These are phyloP conservation scores for Drosophila nannoptera DNA, from an alignment of 1,140 invertebrate genomes.

Conservation along the genomic window DNA sequence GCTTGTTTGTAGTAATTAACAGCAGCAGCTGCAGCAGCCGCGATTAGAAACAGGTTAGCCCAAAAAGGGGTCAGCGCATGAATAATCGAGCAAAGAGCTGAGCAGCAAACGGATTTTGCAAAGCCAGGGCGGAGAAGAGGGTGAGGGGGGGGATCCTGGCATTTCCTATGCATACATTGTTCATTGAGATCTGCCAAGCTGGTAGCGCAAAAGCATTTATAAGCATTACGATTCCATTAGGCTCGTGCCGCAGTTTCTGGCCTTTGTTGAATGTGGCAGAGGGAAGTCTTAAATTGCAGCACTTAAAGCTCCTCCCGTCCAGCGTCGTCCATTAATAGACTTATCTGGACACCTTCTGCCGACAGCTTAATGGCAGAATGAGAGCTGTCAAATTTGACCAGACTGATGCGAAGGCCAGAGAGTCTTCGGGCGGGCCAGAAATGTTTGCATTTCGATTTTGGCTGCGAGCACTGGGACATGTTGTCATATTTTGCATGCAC, in stretches of 20 bases:
- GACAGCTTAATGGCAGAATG: constrained; percentile 9
- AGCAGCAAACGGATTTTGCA: not conserved
- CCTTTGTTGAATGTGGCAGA: not conserved
- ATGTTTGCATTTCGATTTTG: constrained; percentile 29
- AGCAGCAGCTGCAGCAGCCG: constrained; percentile 44
- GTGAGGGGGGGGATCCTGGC: no score
- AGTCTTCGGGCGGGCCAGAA: constrained; percentile 1
- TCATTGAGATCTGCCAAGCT: no score
- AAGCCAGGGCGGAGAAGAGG: no score
- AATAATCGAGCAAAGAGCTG: constrained; percentile 10
- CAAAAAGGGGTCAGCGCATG: constrained; percentile 24
- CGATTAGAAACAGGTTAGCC: constrained; percentile 65
- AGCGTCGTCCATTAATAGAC: constrained; percentile 9
- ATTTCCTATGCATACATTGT: no score
- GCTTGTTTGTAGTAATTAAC: constrained; percentile 74
- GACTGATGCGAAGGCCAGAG: constrained; percentile 5
- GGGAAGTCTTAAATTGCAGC: no score
- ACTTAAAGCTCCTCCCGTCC: no score
- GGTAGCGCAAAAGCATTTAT: no score
- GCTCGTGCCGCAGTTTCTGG: no score
- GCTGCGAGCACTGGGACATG: constrained; percentile 43
- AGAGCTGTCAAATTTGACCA: constrained; percentile 20
- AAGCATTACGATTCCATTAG: no score
- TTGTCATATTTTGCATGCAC: constrained; percentile 64
- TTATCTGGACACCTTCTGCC: constrained; percentile 15